Conservation (phyloP, 2,888 invertebrate species). For the Chalcosyrphus nemorum region DNA sequence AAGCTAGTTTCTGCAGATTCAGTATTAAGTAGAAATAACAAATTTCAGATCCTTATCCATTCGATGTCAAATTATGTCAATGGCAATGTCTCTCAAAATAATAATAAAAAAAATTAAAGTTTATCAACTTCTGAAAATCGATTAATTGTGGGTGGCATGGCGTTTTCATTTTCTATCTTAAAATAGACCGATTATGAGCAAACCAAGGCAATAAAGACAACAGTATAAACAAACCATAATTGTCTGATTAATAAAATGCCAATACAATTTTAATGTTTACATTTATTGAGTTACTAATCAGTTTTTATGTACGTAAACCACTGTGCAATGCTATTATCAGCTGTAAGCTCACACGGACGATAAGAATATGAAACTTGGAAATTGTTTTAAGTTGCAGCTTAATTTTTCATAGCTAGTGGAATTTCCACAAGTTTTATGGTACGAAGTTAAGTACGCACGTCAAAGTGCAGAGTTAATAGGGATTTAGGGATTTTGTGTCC, state of each 20-base stretch:
- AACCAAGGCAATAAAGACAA: neutral
- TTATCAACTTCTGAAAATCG: neutral
- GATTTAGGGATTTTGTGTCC: too few relatives aligned
- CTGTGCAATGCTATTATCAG: neutral
- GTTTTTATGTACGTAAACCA: neutral
- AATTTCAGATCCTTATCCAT: neutral
- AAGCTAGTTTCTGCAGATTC: neutral
- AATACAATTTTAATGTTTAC: neutral
- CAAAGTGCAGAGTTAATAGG: too few relatives aligned
- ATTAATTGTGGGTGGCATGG: neutral
- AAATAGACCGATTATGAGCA: neutral
- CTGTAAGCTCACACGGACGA: neutral
- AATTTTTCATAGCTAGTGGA: neutral
- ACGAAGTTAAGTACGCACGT: too few relatives aligned
- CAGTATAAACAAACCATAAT: neutral
- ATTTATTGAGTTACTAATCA: constrained; percentile 3
- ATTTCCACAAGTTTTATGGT: neutral
- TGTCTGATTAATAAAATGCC: neutral
- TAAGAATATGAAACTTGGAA: constrained; percentile 1
- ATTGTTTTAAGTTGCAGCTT: neutral
- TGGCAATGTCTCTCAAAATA: neutral
- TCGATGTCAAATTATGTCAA: neutral
- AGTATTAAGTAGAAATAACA: neutral
- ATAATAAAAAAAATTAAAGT: neutral
- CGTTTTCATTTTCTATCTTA: neutral